Percentiles rank a stretch among this genome's conserved stretches.
These are phyloP conservation scores for Tiliacea citrago DNA, from an alignment of 2,888 invertebrate species.

Conservation along the genomic window DNA sequence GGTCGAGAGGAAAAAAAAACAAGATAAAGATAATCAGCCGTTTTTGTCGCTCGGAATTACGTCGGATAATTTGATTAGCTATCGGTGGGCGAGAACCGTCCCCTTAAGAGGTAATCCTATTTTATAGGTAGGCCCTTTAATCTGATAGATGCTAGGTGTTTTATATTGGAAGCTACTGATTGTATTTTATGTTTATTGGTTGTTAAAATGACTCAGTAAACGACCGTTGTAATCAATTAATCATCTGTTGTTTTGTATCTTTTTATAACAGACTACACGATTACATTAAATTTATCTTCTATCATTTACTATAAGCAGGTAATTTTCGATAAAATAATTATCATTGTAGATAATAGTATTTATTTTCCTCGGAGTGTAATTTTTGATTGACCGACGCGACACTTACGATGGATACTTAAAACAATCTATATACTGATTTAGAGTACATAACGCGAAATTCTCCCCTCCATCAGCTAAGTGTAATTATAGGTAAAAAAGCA, in stretches of 20 bases:
- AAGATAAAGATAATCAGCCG: conserved; percentile 85
- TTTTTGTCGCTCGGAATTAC: conserved; percentile 87
- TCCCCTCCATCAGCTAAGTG: conserved; percentile 73
- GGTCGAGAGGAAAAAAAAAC: conserved; percentile 75
- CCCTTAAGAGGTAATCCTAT: conserved; percentile 86
- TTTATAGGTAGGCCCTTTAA: conserved; percentile 82
- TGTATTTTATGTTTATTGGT: conserved; percentile 65
- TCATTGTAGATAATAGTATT: not conserved
- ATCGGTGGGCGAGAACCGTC: conserved; percentile 84
- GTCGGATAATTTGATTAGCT: conserved; percentile 87
- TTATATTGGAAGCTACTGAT: conserved; percentile 68
- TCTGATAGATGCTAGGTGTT: conserved; percentile 78
- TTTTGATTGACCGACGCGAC: conserved; percentile 1
- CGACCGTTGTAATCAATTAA: conserved; percentile 28
- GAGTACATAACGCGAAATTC: conserved; percentile 62
- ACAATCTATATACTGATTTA: conserved; percentile 58
- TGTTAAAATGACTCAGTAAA: conserved; percentile 50
- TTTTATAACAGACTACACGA: conserved; percentile 1
- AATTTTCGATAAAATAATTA: conserved; percentile 18
- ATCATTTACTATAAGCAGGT: conserved; percentile 11
- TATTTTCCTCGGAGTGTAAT: conserved; percentile 1
- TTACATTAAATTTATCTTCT: conserved; percentile 32
- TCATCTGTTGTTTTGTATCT: conserved; percentile 13
- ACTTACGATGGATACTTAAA: conserved; percentile 20
- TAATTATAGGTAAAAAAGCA: conserved; percentile 82